Base-by-base conservation (phyloP, 2,888 invertebrate species). In the Apeira syringaria region DNA sequence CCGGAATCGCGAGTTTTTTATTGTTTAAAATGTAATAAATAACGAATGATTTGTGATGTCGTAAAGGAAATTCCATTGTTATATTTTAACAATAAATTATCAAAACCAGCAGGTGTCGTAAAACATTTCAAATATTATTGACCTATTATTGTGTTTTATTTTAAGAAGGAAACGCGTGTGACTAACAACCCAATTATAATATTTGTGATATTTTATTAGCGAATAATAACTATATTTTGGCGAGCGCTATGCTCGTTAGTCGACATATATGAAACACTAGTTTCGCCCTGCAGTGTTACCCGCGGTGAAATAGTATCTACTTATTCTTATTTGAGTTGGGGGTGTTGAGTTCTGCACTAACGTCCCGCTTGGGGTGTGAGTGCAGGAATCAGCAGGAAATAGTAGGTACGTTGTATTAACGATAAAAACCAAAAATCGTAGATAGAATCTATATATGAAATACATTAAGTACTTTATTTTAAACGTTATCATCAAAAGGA, bases 61-160 rank as follows among this genome's bases (percentile, higher is more conserved):
- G 52, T 51, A 37, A 51, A 49, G 9, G 27, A 52, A 51, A 59
- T 56, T 47, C 47, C 48, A 47, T 53, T 56, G 44, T 53, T 56
- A 48, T 50, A 50, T 50, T 53, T 51, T 43, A 50, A 52, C 41
- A 50, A 50, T 56, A 56, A 52, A 53, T 56, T 52, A 56, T 51
- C 44, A 42, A 30, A 48, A 45, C 40, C 39, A 59, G 44, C 55
- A 53, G 56, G 45, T 55, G 56, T 35, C 46, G 17, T 50, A 47
- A 40, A 44, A 45, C 26, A n/a, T 39, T 44, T 45, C 22, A 32
- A 50, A 48, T 48, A 47, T 48, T 47, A 48, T 47, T 39, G 39
- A 45, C 42, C 43, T 38, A 50, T 46, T 46, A 40, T 45, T 38
- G 34, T 50, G 31, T 31, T 27, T 27, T 50, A 52, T 47, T 51